A percentile compares a stretch with the other conserved stretches of the same genome.
Conservation (phyloP, 1,140 invertebrate genomes). For the Ips typographus region DNA sequence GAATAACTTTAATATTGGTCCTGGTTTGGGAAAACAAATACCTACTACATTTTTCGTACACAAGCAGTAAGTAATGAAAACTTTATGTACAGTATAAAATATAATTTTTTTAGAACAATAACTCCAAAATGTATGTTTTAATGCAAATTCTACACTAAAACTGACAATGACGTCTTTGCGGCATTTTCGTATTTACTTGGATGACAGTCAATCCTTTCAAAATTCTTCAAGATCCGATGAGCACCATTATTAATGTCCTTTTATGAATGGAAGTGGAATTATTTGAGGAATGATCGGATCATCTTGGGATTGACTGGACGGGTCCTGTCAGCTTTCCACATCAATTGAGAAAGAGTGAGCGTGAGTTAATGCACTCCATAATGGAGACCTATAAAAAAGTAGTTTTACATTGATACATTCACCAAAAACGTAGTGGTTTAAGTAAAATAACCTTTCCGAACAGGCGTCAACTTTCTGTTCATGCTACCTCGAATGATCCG, state of each 20-base stretch:
- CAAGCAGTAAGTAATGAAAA: no score
- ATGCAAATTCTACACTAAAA: no score
- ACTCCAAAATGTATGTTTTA: no score
- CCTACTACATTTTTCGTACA: no score
- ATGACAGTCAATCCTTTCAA: no score
- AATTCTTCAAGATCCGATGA: no score
- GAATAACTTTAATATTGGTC: no score
- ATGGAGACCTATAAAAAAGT: conserved; percentile 55
- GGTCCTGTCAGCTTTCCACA: conserved; percentile 50
- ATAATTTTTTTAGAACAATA: no score
- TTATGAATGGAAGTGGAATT: conserved; percentile 46
- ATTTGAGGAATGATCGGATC: conserved; percentile 49
- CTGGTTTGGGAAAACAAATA: no score
- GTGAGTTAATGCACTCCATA: conserved; percentile 68
- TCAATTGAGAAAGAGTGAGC: conserved; percentile 57
- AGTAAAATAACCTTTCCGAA: conserved; percentile 39
- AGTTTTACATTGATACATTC: conserved; percentile 3
- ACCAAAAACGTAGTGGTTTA: neutral
- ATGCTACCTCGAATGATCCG: conserved; percentile 55
- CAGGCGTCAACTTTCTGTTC: conserved; percentile 37
- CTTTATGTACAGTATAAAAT: no score
- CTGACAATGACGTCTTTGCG: no score
- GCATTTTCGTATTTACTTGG: no score
- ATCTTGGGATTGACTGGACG: conserved; percentile 33
- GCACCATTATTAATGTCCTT: conserved; percentile 36